Conservation (phyloP, 2,113 vertebrate genomes). For the Dipodomys merriami region DNA sequence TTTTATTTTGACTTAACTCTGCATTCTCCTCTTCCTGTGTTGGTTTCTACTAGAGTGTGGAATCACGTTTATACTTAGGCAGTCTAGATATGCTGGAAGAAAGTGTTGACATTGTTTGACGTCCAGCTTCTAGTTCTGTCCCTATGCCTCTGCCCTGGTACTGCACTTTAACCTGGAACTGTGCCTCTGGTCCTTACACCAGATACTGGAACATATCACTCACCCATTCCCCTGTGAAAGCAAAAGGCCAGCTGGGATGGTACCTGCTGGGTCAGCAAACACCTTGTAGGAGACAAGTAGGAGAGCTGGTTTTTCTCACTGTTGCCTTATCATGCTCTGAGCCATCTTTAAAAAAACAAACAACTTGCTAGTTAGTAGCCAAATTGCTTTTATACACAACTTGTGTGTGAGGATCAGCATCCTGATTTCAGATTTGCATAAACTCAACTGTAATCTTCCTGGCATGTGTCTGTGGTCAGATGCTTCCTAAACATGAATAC, state of each 20-base stretch:
- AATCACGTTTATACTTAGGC: not conserved
- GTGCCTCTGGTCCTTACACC: slow-evolving; percentile 75
- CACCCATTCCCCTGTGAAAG: not conserved
- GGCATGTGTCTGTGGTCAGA: not conserved
- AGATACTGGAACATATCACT: slow-evolving; percentile 50
- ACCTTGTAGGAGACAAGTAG: slow-evolving; percentile 43
- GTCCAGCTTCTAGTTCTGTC: slow-evolving; percentile 39
- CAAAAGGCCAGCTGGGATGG: slow-evolving; percentile 35
- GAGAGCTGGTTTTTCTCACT: slow-evolving; percentile 70
- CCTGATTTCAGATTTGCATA: slow-evolving; percentile 61
- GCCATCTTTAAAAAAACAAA: slow-evolving; percentile 68
- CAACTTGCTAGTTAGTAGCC: slow-evolving; percentile 48
- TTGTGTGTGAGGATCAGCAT: slow-evolving; percentile 47
- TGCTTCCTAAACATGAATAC: slow-evolving; percentile 38
- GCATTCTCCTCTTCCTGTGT: slow-evolving; percentile 10
- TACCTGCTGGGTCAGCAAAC: not conserved
- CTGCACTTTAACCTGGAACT: slow-evolving; percentile 74
- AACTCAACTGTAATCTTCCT: slow-evolving; percentile 6
- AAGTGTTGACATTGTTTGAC: slow-evolving; percentile 38
- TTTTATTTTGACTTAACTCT: not conserved
- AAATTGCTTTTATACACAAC: slow-evolving; percentile 62
- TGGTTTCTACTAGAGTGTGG: slow-evolving; percentile 39
- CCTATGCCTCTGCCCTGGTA: slow-evolving; percentile 32
- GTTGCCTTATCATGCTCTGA: slow-evolving; percentile 80
- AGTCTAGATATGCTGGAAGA: not conserved